These are phyloP conservation scores for Sycophila sp. DNA, from an alignment of 1,140 invertebrate genomes.

Conservation along the genomic window DNA sequence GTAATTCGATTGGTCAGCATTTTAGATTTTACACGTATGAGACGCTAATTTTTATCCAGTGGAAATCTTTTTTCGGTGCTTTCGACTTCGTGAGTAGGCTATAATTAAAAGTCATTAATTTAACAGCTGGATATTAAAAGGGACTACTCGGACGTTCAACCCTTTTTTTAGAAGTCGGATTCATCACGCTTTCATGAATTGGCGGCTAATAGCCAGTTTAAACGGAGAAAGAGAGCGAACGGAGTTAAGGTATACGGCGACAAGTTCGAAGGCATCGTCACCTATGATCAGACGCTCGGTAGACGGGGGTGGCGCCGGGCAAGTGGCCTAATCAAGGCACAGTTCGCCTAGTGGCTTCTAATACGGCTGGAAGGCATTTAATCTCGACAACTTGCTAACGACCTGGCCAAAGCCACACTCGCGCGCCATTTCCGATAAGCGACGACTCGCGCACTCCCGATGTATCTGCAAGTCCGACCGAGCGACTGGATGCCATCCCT, in stretches of 20 bases:
- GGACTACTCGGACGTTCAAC: neutral
- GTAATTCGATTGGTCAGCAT: constrained; percentile 23
- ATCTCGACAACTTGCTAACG: constrained; percentile 67
- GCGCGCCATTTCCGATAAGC: constrained; percentile 61
- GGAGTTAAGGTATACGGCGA: neutral
- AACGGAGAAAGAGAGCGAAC: too few species aligned
- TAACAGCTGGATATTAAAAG: too few species aligned
- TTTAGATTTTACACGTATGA: neutral
- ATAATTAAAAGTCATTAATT: too few species aligned
- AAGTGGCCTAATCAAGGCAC: constrained; percentile 57
- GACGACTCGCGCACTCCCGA: constrained; percentile 40
- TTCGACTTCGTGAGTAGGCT: too few species aligned
- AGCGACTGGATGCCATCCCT: neutral
- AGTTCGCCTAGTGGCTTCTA: constrained; percentile 55
- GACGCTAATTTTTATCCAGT: neutral
- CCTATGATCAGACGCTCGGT: constrained; percentile 23
- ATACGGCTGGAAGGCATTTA: constrained; percentile 64
- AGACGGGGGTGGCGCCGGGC: constrained; percentile 1
- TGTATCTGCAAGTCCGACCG: constrained; percentile 25
- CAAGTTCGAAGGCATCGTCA: constrained; percentile 37
- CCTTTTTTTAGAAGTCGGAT: neutral
- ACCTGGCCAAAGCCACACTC: constrained; percentile 58
- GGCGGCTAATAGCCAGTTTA: too few species aligned
- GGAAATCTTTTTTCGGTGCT: too few species aligned
- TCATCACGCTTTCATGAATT: too few species aligned